phyloP scores from a whole-genome alignment of 2,888 invertebrate genomes.

The Creontiades dilutus region DNA sequence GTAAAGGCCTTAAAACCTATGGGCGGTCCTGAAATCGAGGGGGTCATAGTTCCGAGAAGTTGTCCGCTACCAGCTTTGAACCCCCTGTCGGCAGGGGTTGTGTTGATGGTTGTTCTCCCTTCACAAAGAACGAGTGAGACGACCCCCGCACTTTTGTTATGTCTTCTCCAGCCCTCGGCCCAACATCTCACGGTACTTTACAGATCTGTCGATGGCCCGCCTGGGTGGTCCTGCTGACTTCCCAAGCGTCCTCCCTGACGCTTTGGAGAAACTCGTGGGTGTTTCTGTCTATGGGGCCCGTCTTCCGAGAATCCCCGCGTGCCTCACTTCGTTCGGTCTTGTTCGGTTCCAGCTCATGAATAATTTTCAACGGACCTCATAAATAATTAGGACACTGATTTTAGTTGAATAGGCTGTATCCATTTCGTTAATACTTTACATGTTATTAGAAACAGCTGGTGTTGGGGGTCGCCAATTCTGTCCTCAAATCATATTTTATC shows the following conservation, averaged over 20 bases:
- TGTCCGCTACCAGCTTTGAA: slow-evolving; percentile 27
- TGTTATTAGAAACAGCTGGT: no score
- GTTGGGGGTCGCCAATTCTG: no score
- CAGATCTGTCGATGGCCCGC: slow-evolving; percentile 13
- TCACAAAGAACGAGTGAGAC: neutral
- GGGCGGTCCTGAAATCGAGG: neutral
- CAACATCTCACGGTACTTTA: neutral
- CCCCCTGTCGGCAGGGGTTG: slow-evolving; percentile 42
- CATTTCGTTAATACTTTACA: no score
- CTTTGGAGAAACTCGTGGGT: neutral
- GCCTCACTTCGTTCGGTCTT: neutral
- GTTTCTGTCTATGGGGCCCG: slow-evolving; percentile 1
- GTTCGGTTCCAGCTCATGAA: neutral
- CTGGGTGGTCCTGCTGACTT: neutral
- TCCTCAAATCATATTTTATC: no score
- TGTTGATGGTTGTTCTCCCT: neutral
- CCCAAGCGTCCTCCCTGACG: neutral
- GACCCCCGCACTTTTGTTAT: slow-evolving; percentile 5
- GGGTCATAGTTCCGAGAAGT: slow-evolving; percentile 35
- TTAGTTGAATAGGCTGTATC: no score
- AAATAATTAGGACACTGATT: neutral
- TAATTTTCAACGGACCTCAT: neutral
- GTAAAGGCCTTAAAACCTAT: neutral
- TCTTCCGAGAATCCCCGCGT: neutral
- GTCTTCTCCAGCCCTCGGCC: neutral